Percentiles rank a stretch among this genome's conserved stretches.
Evolutionary conservation across 2,888 invertebrate species (phyloP).

Genomic region (Cloeon dipterum): DNA sequence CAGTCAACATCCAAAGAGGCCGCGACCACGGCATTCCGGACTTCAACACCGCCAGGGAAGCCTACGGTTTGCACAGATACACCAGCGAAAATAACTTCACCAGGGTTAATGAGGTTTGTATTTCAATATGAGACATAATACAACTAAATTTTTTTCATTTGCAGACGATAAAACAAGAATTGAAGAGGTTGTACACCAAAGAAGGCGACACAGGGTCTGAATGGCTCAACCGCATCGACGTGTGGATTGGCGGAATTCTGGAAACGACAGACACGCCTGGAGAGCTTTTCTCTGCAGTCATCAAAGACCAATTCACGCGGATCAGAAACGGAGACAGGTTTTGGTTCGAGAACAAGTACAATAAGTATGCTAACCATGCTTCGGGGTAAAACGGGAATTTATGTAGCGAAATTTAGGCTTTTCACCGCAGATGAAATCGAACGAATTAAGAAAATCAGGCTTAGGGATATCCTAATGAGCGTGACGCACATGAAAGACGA

Average conservation of each 20-base stretch:
- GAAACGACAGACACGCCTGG: slow-evolving; percentile 27
- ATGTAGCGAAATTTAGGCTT: slow-evolving; percentile 16
- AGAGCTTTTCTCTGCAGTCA: slow-evolving; percentile 24
- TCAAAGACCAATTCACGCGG: slow-evolving; percentile 27
- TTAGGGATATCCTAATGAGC: slow-evolving; percentile 25
- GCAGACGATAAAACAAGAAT: neutral
- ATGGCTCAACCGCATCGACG: slow-evolving; percentile 23
- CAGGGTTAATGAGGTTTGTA: no score
- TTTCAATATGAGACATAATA: neutral
- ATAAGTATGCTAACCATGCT: slow-evolving; percentile 14
- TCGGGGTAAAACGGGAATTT: neutral
- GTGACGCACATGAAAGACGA: slow-evolving; percentile 20
- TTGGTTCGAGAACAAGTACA: slow-evolving; percentile 28
- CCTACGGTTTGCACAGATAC: slow-evolving; percentile 19
- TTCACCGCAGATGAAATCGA: slow-evolving; percentile 21
- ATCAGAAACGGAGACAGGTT: slow-evolving; percentile 31
- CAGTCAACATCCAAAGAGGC: slow-evolving; percentile 29
- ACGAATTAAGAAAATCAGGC: slow-evolving; percentile 19
- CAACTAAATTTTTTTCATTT: neutral
- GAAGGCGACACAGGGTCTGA: slow-evolving; percentile 16
- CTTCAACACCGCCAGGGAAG: slow-evolving; percentile 29
- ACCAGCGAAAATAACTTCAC: slow-evolving; percentile 13
- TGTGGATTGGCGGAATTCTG: slow-evolving; percentile 30
- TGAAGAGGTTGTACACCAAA: slow-evolving; percentile 2
- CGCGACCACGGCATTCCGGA: slow-evolving; percentile 33